phyloP scores from a whole-genome alignment of 2,888 invertebrate genomes.

The Yponomeuta malinellus region DNA sequence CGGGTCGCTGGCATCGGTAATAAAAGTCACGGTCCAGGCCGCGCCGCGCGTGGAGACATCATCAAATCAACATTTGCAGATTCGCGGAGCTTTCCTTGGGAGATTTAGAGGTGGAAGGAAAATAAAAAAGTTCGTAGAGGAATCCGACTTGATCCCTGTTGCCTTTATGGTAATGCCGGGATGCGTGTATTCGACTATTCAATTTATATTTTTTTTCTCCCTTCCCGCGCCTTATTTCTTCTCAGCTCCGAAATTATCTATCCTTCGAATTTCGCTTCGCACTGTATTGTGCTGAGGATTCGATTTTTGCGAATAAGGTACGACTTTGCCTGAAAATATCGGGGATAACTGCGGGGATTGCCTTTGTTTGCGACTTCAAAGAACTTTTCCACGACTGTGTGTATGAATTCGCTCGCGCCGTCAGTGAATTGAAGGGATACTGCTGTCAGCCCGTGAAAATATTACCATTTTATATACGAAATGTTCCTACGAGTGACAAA shows the following conservation, averaged over 20 bases:
- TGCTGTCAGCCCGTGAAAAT: neutral
- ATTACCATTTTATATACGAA: constrained; percentile 11
- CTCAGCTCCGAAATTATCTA: constrained; percentile 70
- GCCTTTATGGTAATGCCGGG: constrained; percentile 75
- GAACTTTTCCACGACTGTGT: constrained; percentile 68
- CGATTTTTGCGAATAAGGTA: constrained; percentile 74
- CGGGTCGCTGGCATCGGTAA: constrained; percentile 12
- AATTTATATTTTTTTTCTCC: constrained; percentile 71
- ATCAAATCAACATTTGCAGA: constrained; percentile 78
- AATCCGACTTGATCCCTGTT: constrained; percentile 74
- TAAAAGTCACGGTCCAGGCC: constrained; percentile 21
- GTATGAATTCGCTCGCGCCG: constrained; percentile 50
- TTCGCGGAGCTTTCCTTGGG: constrained; percentile 72
- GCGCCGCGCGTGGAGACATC: constrained; percentile 41
- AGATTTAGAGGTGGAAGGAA: constrained; percentile 76
- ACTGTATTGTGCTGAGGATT: constrained; percentile 72
- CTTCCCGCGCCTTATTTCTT: constrained; percentile 58
- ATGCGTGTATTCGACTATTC: constrained; percentile 76
- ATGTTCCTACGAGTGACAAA: constrained; percentile 2
- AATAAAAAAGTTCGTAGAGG: constrained; percentile 76
- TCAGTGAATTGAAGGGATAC: constrained; percentile 31
- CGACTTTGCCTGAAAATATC: constrained; percentile 67
- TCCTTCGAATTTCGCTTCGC: constrained; percentile 75
- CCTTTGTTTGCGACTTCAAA: constrained; percentile 73
- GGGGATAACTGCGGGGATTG: constrained; percentile 72